Evolutionary conservation across 2,113 vertebrate genomes (phyloP).

Genomic region (Poeciliopsis occidentalis): DNA sequence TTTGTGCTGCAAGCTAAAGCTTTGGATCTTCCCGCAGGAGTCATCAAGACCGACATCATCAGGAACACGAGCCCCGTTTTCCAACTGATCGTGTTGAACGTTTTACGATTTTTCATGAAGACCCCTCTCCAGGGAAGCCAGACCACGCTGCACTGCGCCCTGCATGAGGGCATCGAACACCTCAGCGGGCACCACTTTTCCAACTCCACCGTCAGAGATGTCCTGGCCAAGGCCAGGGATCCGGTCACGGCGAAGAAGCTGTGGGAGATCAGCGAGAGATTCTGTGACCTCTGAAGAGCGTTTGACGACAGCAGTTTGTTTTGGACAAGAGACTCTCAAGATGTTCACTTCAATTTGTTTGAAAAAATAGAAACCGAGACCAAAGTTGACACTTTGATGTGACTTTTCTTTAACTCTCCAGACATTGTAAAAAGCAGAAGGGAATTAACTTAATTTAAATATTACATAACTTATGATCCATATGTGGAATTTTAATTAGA

Average conservation of each 20-base stretch:
- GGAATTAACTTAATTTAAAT: too few relatives aligned
- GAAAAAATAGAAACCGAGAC: too few relatives aligned
- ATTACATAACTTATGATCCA: too few relatives aligned
- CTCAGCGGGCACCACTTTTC: constrained; percentile 89
- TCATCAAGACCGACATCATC: constrained; percentile 77
- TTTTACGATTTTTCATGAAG: constrained; percentile 80
- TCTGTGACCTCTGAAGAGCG: constrained; percentile 45
- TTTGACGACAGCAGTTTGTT: too few relatives aligned
- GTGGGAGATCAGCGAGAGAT: constrained; percentile 88
- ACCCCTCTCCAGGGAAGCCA: constrained; percentile 78
- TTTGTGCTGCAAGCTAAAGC: not conserved
- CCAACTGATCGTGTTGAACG: constrained; percentile 31
- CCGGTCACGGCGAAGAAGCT: constrained; percentile 84
- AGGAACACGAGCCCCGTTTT: constrained; percentile 55
- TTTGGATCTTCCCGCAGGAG: constrained; percentile 70
- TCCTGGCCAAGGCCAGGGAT: constrained; percentile 68
- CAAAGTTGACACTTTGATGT: too few relatives aligned
- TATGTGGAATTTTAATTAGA: too few relatives aligned
- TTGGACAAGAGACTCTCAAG: too few relatives aligned
- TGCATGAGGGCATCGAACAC: constrained; percentile 84
- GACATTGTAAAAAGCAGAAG: too few relatives aligned
- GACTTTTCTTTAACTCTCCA: too few relatives aligned
- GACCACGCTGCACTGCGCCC: constrained; percentile 87
- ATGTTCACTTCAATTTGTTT: too few relatives aligned
- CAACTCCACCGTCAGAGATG: constrained; percentile 60